Evolutionary conservation across 2,113 vertebrate genomes (phyloP).

Genomic region (Porphyrio hochstetteri): DNA sequence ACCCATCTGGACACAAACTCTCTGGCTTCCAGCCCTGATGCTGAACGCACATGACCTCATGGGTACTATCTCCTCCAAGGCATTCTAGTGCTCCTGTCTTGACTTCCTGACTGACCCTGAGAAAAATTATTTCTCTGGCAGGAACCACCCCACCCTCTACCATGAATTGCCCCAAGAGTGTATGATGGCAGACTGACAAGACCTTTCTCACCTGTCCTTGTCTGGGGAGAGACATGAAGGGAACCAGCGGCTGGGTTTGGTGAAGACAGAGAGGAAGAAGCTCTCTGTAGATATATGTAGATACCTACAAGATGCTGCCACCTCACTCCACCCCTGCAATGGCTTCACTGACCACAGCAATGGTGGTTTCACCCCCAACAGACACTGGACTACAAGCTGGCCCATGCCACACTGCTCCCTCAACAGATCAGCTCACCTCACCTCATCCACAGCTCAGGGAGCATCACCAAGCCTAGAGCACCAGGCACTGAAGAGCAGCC

Average conservation of each 20-base stretch:
- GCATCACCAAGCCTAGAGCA: not conserved
- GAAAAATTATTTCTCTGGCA: not conserved
- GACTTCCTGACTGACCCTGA: not conserved
- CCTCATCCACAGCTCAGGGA: not conserved
- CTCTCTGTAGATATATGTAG: not conserved
- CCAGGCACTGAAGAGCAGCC: not conserved
- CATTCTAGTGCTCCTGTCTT: not conserved
- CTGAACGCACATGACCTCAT: not conserved
- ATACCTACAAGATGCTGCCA: not conserved
- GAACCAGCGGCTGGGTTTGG: not conserved
- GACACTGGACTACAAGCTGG: not conserved
- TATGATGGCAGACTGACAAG: not conserved
- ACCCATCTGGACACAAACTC: not conserved
- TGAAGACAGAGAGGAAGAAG: not conserved
- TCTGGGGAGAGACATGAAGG: not conserved
- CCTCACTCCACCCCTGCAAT: not conserved
- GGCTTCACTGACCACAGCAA: not conserved
- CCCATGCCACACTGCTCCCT: not conserved
- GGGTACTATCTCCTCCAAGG: not conserved
- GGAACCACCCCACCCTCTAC: not conserved
- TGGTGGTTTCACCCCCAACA: not conserved
- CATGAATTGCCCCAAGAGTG: not conserved
- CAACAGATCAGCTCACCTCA: not conserved
- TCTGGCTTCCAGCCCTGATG: not conserved
- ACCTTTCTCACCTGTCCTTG: not conserved